Evolutionary conservation across 2,888 invertebrate genomes (phyloP).

Genomic region (Andrena marginata): DNA sequence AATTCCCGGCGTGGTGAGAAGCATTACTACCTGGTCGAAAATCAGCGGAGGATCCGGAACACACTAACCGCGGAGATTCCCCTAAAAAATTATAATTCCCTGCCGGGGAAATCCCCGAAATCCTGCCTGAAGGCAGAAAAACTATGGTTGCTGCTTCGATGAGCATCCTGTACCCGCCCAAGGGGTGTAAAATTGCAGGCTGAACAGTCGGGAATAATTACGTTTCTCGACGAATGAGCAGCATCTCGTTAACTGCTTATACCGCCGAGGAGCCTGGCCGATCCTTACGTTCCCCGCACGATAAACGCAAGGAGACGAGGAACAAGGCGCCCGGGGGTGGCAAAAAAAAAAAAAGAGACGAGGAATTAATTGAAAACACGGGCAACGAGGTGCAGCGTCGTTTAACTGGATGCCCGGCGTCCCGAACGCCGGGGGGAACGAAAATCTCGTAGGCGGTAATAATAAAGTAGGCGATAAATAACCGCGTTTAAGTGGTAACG

Average conservation of each 20-base stretch:
- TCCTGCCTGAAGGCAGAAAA: not conserved
- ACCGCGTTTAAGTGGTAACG: conserved; percentile 81
- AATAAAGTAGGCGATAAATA: conserved; percentile 82
- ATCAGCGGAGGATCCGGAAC: not conserved
- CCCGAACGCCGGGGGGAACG: conserved; percentile 44
- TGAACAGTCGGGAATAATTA: conserved; percentile 26
- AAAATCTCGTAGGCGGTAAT: conserved; percentile 73
- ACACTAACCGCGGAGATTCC: not conserved
- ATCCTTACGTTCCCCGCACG: conserved; percentile 19
- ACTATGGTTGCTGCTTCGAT: too few relatives aligned
- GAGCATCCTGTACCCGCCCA: too few relatives aligned
- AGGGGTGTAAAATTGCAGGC: conserved; percentile 1
- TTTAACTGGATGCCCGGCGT: conserved; percentile 59
- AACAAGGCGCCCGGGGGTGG: not conserved
- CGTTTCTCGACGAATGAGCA: conserved; percentile 25
- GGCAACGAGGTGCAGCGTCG: conserved; percentile 59
- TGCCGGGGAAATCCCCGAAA: not conserved
- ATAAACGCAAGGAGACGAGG: conserved; percentile 30
- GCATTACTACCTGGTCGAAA: not conserved
- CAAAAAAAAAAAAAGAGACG: not conserved
- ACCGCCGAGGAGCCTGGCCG: conserved; percentile 24
- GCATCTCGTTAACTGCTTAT: conserved; percentile 22
- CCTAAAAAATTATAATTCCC: not conserved
- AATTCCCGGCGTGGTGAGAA: not conserved
- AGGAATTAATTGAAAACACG: conserved; percentile 62